Evolutionary conservation across 2,797 vertebrate genomes (phyloP).

Genomic region (Cossypha heuglini): DNA sequence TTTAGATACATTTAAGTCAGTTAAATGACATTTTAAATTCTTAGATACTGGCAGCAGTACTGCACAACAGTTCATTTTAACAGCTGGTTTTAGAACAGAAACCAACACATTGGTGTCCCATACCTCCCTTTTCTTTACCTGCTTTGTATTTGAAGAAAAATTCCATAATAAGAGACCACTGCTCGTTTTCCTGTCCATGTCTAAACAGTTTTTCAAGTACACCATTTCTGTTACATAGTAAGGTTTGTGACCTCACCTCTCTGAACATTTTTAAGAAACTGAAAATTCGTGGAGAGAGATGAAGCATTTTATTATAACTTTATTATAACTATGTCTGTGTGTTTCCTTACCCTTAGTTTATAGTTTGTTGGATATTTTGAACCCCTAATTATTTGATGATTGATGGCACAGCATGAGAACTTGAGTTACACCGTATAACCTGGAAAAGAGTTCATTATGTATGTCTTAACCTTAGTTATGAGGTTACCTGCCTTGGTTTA

Average conservation of each 20-base stretch:
- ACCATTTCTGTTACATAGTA: not conserved
- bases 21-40: not conserved
- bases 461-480: not conserved
- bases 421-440: not conserved
- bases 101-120: not conserved
- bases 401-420: not conserved
- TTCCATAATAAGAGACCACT: not conserved
- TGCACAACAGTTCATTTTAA: not conserved
- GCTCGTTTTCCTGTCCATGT: not conserved
- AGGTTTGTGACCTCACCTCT: not conserved
- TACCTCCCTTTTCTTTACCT: not conserved
- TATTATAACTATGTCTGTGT: not conserved
- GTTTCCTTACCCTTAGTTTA: not conserved
- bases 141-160: not conserved
- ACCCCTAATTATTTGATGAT: not conserved
- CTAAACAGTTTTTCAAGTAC: not conserved
- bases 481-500: not conserved
- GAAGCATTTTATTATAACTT: not conserved
- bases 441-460: not conserved
- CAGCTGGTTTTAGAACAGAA: not conserved
- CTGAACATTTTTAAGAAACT: not conserved
- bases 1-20: not conserved
- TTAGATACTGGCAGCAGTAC: not conserved
- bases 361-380: not conserved
- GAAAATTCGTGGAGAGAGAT: not conserved